Percentiles rank a stretch among this genome's conserved stretches.
Evolutionary conservation across 2,797 vertebrate genomes (phyloP).

Genomic region (Propithecus perrieri): DNA sequence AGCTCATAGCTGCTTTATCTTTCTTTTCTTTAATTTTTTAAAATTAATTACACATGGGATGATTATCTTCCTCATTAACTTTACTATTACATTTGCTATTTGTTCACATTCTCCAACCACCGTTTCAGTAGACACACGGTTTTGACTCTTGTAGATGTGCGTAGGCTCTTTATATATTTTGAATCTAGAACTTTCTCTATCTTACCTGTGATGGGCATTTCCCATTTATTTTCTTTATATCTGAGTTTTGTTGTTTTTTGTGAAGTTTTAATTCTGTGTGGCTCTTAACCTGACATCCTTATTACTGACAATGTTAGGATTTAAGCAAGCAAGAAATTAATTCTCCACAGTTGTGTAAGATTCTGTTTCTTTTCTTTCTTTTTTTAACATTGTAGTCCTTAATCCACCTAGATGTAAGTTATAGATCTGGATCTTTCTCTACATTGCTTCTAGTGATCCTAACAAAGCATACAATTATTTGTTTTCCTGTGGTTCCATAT

Average conservation of each 20-base stretch:
- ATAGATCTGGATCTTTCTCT: neutral
- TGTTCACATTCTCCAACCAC: neutral
- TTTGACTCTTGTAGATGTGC: neutral
- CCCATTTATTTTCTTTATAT: neutral
- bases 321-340: slow-evolving; percentile 26
- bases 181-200: neutral
- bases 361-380: neutral
- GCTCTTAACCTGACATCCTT: neutral
- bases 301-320: neutral
- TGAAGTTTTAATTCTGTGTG: neutral
- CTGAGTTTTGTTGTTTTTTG: neutral
- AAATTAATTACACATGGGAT: neutral
- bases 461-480: neutral
- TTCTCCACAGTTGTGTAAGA: neutral
- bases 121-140: rapidly evolving
- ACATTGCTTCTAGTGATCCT: neutral
- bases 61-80: neutral
- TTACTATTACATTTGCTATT: neutral
- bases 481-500: neutral
- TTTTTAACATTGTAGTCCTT: neutral
- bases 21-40: neutral
- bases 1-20: neutral
- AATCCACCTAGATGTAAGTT: neutral
- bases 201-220: neutral
- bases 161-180: neutral